Base-by-base conservation (phyloP, 1,140 invertebrate species). In the Tetramorium alpestre region DNA sequence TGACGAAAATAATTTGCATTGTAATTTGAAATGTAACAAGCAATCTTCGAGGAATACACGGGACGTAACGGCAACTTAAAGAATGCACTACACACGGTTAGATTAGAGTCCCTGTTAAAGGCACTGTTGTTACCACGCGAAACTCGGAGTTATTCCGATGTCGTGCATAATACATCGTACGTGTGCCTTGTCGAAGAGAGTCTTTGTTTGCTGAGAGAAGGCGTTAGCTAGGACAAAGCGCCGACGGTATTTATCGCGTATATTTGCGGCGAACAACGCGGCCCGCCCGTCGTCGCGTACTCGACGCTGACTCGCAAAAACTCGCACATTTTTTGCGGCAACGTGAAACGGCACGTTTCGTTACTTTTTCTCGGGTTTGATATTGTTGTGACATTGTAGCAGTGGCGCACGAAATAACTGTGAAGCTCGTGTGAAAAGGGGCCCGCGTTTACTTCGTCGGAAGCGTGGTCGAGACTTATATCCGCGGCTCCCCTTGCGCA, bases 201-300 rank as follows among this genome's bases (percentile, higher is more conserved):
- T 16, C 87, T 91, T 91, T 89, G 84, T 87, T 54, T 33, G 38
- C 18, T 10, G 13, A 16, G 16, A 11, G 60, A 44, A 33, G 7
- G 4, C 51, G 41, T 85, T 84, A 87, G 60, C 67, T 33, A 64
- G 77, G 44, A 87, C 87, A 87, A 87, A 91, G 76, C 85, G 41
- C 85, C 90, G 90, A 89, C 85, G 90, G 85, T 62, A 62, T 85
- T 81, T 64, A 84, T 60, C 69, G 67, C 10, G 44, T 73, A 70
- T 90, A 84, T 84, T 87, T 49, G 77, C 58, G 56, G 22, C 49
- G 62, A 47, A 51, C 65, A 38, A 81, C 67, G 13, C 77, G 38
- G 25, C 41, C 41, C 16, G 38, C 18, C n/a, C 47, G 38, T 72
- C 38, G 76, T 56, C 22, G 38, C 11, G 41, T 67, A 51, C 28